These are phyloP conservation scores for Crepidodera aurea DNA, from an alignment of 2,888 invertebrate genomes.

Conservation along the genomic window DNA sequence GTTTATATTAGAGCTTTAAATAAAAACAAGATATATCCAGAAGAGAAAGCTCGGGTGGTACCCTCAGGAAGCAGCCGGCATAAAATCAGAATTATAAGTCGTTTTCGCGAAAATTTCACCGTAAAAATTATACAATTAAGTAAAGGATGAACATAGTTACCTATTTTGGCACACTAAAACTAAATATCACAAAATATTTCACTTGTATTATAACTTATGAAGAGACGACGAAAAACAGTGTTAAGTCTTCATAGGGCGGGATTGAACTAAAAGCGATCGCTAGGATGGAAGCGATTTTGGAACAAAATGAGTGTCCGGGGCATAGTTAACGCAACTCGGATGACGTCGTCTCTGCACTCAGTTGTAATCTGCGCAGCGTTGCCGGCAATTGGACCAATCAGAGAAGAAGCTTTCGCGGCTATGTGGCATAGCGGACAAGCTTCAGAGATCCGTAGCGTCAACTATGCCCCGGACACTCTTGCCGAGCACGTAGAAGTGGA, in stretches of 20 bases:
- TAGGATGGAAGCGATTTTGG: constrained; percentile 44
- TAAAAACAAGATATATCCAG: constrained; percentile 14
- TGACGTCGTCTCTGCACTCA: constrained; percentile 55
- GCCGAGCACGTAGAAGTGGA: constrained; percentile 58
- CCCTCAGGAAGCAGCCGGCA: constrained; percentile 17
- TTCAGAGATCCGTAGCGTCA: constrained; percentile 54
- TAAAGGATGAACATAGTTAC: constrained; percentile 51
- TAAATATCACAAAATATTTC: constrained; percentile 62
- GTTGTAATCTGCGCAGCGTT: constrained; percentile 44
- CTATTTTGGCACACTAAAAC: constrained; percentile 63
- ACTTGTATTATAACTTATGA: constrained; percentile 56
- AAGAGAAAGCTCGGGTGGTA: constrained; percentile 38
- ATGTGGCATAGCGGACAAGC: constrained; percentile 53
- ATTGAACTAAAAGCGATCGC: constrained; percentile 59
- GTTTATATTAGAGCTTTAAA: constrained; percentile 40
- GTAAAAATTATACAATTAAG: not conserved
- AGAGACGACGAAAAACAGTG: constrained; percentile 57
- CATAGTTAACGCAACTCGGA: constrained; percentile 41
- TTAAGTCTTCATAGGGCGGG: constrained; percentile 56
- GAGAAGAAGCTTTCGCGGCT: constrained; percentile 52
- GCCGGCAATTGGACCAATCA: constrained; percentile 51
- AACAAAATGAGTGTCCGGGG: constrained; percentile 46
- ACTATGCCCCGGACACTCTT: constrained; percentile 48
- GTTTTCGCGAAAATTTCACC: not conserved
- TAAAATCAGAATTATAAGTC: not conserved